Conservation (phyloP, 2,113 vertebrate genomes). For the Bos taurus region ARS-UCD2.0 NC_037350.1:46881501-46882000, state of each 20-base stretch:
- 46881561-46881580: no score
- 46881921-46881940: neutral
- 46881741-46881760: neutral
- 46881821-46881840: no score
- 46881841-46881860: no score
- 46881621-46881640: neutral
- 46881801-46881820: no score
- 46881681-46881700: neutral
- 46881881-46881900: neutral
- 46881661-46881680: neutral
- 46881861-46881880: no score
- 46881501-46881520: no score
- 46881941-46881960: neutral
- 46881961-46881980: neutral
- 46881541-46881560: no score
- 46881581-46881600: no score
- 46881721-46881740: neutral
- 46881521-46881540: no score
- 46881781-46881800: no score
- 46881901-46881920: neutral
- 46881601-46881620: neutral
- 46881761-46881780: no score
- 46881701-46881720: fast-evolving
- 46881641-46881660: neutral
- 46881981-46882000: neutral